phyloP scores from a whole-genome alignment of 2,797 vertebrate species.

The Amblyraja radiata region DNA sequence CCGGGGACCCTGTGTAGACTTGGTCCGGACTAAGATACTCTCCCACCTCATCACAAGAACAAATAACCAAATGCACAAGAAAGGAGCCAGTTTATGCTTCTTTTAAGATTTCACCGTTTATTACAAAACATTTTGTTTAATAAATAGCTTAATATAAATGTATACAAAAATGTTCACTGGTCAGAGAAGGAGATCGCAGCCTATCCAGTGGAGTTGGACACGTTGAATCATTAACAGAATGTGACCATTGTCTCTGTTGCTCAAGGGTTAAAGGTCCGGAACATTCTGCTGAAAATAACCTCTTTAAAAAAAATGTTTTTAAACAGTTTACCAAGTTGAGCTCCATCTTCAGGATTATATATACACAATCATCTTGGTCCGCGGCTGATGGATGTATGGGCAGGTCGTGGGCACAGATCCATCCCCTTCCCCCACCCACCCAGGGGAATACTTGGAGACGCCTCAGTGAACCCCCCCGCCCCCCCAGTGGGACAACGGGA shows the following conservation, averaged over 20 bases:
- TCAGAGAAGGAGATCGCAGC: constrained; percentile 23
- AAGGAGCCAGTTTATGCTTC: background rate
- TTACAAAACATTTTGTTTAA: constrained; percentile 40
- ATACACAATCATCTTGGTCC: constrained; percentile 38
- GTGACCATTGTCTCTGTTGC: background rate
- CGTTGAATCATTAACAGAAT: background rate
- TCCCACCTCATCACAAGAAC: no score
- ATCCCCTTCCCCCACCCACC: no score
- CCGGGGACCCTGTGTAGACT: no score
- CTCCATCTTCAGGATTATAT: constrained; percentile 17
- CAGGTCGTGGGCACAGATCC: background rate
- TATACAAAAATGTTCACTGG: constrained; percentile 39
- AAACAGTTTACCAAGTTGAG: constrained; percentile 28
- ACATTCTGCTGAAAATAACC: constrained; percentile 34
- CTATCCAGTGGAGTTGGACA: no score
- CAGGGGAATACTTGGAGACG: background rate
- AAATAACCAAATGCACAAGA: background rate
- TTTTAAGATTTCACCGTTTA: constrained; percentile 39
- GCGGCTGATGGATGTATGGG: background rate
- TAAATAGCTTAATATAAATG: constrained; percentile 41
- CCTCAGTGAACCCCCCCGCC: background rate
- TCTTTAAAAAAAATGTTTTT: background rate
- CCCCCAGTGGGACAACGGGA: background rate
- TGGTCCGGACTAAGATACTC: no score
- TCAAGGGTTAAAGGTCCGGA: constrained; percentile 27